phyloP scores from a whole-genome alignment of 2,888 invertebrate species.

The Orthosia gracilis region DNA sequence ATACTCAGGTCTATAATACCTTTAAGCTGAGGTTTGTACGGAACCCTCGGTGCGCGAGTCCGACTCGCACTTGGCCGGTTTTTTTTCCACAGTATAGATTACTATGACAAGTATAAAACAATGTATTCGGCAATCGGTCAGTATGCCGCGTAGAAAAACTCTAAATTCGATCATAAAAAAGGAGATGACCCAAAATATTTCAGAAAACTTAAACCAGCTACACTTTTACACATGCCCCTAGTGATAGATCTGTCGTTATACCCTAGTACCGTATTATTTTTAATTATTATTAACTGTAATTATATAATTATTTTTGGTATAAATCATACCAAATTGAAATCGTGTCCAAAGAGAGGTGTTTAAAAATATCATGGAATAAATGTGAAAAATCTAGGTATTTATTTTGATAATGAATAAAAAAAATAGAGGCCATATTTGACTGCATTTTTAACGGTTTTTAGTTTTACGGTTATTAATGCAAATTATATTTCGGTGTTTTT shows the following conservation, averaged over 20 bases:
- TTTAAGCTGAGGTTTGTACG: too few species aligned
- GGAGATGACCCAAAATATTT: constrained; percentile 36
- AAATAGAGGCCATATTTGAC: constrained; percentile 80
- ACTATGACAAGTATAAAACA: not conserved
- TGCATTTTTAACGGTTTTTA: constrained; percentile 78
- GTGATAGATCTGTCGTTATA: constrained; percentile 74
- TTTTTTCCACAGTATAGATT: not conserved
- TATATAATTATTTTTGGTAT: constrained; percentile 75
- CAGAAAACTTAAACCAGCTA: constrained; percentile 66
- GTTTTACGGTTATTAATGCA: constrained; percentile 73
- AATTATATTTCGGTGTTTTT: constrained; percentile 71
- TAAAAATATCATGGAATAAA: constrained; percentile 76
- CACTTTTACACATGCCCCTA: constrained; percentile 62
- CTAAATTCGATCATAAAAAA: not conserved
- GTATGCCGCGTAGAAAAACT: not conserved
- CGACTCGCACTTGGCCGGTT: too few species aligned
- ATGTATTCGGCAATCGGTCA: not conserved
- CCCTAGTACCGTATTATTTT: constrained; percentile 56
- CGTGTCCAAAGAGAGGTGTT: constrained; percentile 87
- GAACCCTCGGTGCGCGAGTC: too few species aligned
- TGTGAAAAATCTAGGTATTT: constrained; percentile 80
- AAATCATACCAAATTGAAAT: constrained; percentile 81
- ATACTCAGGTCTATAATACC: too few species aligned
- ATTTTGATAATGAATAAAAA: constrained; percentile 76
- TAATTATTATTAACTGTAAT: constrained; percentile 66